These are phyloP conservation scores for Chesias legatella DNA, from an alignment of 2,888 invertebrate genomes.

Conservation along the genomic window DNA sequence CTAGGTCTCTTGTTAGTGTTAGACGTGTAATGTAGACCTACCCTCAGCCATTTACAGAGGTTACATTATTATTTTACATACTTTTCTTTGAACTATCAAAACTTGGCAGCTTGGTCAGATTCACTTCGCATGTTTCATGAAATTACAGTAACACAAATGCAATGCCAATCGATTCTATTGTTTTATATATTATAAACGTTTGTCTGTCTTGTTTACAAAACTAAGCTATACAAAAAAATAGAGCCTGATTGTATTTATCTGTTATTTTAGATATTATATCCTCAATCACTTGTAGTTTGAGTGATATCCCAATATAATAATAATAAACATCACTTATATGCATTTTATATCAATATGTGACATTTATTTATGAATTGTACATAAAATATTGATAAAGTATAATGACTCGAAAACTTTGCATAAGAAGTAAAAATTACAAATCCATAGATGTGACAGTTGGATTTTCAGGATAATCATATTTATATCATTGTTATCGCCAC, in stretches of 20 bases:
- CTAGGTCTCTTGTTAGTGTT: slow-evolving; percentile 58
- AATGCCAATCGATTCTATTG: no score
- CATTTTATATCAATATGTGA: slow-evolving; percentile 23
- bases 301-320: slow-evolving; percentile 12
- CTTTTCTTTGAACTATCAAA: slow-evolving; percentile 48
- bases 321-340: slow-evolving; percentile 29
- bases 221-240: neutral
- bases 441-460: no score
- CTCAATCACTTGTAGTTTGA: slow-evolving; percentile 8
- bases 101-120: slow-evolving; percentile 41
- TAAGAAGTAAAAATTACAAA: slow-evolving; percentile 7
- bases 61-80: slow-evolving; percentile 39
- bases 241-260: slow-evolving; percentile 1
- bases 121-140: no score
- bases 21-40: slow-evolving; percentile 54
- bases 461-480: no score
- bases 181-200: no score
- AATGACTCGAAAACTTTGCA: slow-evolving; percentile 6
- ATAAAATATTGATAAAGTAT: slow-evolving; percentile 15
- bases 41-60: slow-evolving; percentile 61
- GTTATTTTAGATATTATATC: slow-evolving; percentile 3
- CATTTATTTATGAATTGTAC: slow-evolving; percentile 15
- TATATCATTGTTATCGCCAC: no score
- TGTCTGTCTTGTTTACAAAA: no score
- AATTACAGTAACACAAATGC: no score